phyloP scores from a whole-genome alignment of 2,113 vertebrate genomes.

The Neoarius graeffei region DNA sequence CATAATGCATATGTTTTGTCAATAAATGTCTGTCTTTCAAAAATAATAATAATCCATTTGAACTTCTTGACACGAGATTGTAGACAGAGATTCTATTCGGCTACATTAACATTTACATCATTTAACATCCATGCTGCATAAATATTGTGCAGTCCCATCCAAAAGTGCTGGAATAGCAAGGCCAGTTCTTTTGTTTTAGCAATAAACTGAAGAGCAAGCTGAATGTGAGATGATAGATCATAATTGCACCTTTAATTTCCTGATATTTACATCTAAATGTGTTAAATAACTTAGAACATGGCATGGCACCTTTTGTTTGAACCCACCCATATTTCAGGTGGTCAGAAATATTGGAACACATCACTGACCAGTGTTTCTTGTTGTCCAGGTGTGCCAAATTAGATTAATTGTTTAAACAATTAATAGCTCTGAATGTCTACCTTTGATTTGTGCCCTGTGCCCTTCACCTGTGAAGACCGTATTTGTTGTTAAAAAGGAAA shows the following conservation, averaged over 20 bases:
- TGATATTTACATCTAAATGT: background rate
- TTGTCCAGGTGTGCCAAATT: too few species aligned
- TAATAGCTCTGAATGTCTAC: too few species aligned
- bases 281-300: background rate
- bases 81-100: background rate
- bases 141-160: background rate
- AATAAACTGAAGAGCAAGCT: background rate
- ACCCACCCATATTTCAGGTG: too few species aligned
- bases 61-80: too few species aligned
- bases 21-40: background rate
- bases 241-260: background rate
- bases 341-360: too few species aligned
- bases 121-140: background rate
- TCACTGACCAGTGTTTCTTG: too few species aligned
- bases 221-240: background rate
- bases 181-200: background rate
- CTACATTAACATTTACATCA: background rate
- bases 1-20: background rate
- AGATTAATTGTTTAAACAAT: too few species aligned
- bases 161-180: background rate
- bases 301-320: too few species aligned
- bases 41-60: too few species aligned
- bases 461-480: background rate
- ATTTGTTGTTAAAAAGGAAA: background rate
- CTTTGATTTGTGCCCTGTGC: too few species aligned